Base-by-base conservation (phyloP, 2,113 vertebrate species). In the Catharus bicknelli region DNA sequence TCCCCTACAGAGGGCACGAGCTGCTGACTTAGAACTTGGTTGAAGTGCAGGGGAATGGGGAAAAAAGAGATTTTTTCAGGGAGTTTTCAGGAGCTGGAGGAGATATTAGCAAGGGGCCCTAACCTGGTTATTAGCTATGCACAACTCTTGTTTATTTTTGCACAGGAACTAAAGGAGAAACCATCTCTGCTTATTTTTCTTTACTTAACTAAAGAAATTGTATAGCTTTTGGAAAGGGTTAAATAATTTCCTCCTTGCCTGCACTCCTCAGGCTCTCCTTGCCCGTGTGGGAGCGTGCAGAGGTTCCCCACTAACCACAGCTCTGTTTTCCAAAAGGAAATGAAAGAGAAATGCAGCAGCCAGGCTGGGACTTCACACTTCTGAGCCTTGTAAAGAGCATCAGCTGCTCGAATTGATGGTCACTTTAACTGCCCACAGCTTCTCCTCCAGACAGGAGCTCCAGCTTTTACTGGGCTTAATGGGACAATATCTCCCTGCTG, bases 341-440 rank as follows among this genome's bases (percentile, higher is more conserved):
- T 98, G 96, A 98, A 98, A 98, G 95, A 97, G 97, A 97, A 98
- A 98, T 97, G 90, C 97, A 97, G 96, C 95, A 94, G 96, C 96
- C 97, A 97, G 97, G 97, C 96, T 93, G 96, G 96, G 96, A 97
- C 90, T 97, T 98, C 97, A 96, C 97, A 98, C 97, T 97, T 98
- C 63, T 89, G 97, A 95, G 96, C 87, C 95, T 95, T 93, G 96
- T 81, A 93, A 86, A 96, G 95, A 96, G 27, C 94, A 96, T 96
- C 83, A 59, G 96, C 95, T 95, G 94, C 43, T 96, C 95, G 66
- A 96, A 96, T 94, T 97, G 97, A 97, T 97, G 97, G 97, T 97
- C 98, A 97, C 92, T 96, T 96, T 92, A 96, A 96, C 90, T 96
- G 93, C 97, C 67, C 81, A 40, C 89, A 59, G 96, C 96, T 96